A percentile compares a stretch with the other conserved stretches of the same genome.
Evolutionary conservation across 2,113 vertebrate genomes (phyloP).

Genomic region (Numida meleagris): DNA sequence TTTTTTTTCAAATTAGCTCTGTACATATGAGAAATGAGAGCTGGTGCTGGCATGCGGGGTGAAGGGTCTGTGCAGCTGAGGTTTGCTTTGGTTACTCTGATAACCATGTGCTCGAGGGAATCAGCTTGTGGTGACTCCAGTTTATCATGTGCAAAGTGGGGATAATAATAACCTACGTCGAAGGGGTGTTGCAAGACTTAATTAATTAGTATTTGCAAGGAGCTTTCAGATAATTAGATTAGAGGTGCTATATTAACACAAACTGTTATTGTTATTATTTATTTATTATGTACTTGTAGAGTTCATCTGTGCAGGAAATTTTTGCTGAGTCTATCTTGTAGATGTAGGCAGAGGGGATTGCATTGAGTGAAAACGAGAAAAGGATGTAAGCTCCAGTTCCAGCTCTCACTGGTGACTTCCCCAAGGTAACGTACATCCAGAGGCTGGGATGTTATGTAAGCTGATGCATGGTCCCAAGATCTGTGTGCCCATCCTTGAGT

Average conservation of each 20-base stretch:
- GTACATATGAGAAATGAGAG: background rate
- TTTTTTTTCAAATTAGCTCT: rapidly evolving
- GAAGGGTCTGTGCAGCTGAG: background rate
- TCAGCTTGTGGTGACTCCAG: background rate
- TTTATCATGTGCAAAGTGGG: slow-evolving; percentile 43
- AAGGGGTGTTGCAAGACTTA: slow-evolving; percentile 59
- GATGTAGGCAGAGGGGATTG: background rate
- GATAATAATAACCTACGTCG: slow-evolving; percentile 66
- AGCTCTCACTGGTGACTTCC: background rate
- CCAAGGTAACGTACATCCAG: background rate
- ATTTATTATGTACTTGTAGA: slow-evolving; percentile 54
- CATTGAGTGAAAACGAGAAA: background rate
- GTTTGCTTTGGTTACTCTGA: background rate
- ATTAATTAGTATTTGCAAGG: slow-evolving; percentile 73
- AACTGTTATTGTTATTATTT: slow-evolving; percentile 72
- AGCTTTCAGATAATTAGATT: slow-evolving; percentile 72
- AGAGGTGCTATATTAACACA: slow-evolving; percentile 67
- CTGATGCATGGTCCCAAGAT: rapidly evolving
- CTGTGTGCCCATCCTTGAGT: background rate
- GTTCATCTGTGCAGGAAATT: slow-evolving; percentile 43
- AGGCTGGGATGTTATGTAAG: background rate
- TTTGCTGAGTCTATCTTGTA: slow-evolving; percentile 33
- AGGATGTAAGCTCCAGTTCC: background rate
- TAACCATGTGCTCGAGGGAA: rapidly evolving
- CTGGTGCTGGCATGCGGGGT: background rate